phyloP scores from a whole-genome alignment of 2,888 invertebrate genomes.

The Microctonus hyperodae region DNA sequence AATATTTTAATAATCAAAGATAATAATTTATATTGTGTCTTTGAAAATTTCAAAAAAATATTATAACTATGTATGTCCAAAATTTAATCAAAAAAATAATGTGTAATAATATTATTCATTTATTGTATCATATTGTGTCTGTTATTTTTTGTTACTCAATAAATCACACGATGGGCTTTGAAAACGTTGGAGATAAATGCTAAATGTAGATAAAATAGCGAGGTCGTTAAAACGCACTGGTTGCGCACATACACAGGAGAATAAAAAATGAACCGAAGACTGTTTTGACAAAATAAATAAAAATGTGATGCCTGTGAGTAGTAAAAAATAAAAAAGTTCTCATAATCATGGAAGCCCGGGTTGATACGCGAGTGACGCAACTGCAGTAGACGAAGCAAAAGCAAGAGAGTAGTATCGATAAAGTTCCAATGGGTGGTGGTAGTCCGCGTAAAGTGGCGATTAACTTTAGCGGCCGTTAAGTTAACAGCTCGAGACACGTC shows the following conservation, averaged over 20 bases:
- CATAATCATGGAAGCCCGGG: constrained; percentile 13
- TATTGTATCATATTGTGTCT: background rate
- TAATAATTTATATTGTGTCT: too few species aligned
- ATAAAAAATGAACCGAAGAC: constrained; percentile 14
- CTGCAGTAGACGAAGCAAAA: constrained; percentile 11
- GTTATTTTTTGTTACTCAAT: background rate
- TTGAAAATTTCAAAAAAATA: too few species aligned
- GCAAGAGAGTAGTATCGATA: constrained; percentile 31
- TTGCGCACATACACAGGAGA: background rate
- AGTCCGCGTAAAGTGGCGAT: constrained; percentile 41
- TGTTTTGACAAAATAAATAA: background rate
- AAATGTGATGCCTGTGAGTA: constrained; percentile 12
- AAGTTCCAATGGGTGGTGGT: constrained; percentile 34
- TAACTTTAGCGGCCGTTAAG: constrained; percentile 45
- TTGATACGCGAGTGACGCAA: background rate
- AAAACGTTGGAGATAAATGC: background rate
- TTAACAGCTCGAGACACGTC: constrained; percentile 37
- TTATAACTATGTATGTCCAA: too few species aligned
- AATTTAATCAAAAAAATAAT: background rate
- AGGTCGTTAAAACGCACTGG: constrained; percentile 1
- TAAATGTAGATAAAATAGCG: background rate
- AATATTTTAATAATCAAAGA: too few species aligned
- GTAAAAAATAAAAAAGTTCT: constrained; percentile 4
- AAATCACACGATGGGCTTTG: background rate
- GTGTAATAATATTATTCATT: background rate